A percentile compares a stretch with the other conserved stretches of the same genome.
Conservation (phyloP, 1,140 invertebrate genomes). For the Caenorhabditis inopinata region DNA sequence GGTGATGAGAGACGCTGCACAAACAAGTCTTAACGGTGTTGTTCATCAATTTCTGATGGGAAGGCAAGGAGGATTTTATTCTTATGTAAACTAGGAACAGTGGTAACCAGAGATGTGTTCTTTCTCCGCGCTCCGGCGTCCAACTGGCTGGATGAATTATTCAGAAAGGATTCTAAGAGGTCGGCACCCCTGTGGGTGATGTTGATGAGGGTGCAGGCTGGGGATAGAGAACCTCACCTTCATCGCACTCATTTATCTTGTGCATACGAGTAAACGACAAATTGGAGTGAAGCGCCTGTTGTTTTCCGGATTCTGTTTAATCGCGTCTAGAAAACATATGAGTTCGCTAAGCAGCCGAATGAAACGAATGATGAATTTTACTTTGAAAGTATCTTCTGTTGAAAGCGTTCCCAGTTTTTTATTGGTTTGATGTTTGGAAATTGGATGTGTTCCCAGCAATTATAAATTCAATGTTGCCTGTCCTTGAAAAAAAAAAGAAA, state of each 20-base stretch:
- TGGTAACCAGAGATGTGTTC: constrained; percentile 14
- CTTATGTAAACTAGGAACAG: constrained; percentile 24
- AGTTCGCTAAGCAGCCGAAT: neutral
- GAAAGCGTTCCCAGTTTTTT: too few relatives aligned
- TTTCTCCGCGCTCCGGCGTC: neutral
- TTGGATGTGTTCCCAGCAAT: neutral
- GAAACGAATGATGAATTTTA: neutral
- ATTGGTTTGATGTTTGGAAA: too few relatives aligned
- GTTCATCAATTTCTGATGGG: constrained; percentile 26
- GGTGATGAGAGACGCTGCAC: neutral
- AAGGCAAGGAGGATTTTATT: neutral
- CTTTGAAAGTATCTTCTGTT: neutral
- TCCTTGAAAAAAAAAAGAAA: neutral
- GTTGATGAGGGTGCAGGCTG: neutral
- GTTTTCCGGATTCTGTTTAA: neutral
- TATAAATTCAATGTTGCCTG: constrained; percentile 19
- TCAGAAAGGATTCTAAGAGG: constrained; percentile 21
- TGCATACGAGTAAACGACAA: constrained; percentile 19
- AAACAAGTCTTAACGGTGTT: constrained; percentile 7
- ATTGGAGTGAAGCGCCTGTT: constrained; percentile 10
- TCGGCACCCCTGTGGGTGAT: neutral
- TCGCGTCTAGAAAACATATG: neutral
- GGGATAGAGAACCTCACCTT: neutral
- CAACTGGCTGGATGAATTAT: constrained; percentile 29
- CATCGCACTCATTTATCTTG: constrained; percentile 2